Conservation (phyloP, 2,797 vertebrate genomes). For the Loris lydekkerianus region DNA sequence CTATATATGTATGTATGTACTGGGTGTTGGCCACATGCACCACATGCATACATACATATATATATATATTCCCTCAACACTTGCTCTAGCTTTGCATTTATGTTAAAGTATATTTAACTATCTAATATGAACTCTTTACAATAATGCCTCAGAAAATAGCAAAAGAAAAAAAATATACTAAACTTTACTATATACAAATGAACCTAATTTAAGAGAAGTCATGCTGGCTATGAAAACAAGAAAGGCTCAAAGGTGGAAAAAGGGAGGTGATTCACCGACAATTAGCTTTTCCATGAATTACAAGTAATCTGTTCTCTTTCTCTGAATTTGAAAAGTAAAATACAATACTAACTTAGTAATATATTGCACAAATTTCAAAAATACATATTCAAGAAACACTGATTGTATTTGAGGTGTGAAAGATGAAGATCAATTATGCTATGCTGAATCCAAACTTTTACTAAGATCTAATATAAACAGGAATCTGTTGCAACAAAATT, state of each 20-base stretch:
- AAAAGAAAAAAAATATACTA: conserved; percentile 81
- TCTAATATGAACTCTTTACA: conserved; percentile 83
- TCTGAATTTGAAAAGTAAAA: conserved; percentile 74
- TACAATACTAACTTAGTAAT: conserved; percentile 67
- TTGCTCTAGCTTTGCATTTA: conserved; percentile 78
- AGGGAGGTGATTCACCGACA: conserved; percentile 45
- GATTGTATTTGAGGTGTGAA: conserved; percentile 69
- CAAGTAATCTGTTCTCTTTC: conserved; percentile 71
- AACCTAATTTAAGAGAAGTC: conserved; percentile 81
- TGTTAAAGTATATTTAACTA: conserved; percentile 77
- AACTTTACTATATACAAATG: conserved; percentile 86
- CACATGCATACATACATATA: not conserved
- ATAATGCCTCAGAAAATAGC: conserved; percentile 80
- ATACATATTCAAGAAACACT: conserved; percentile 72
- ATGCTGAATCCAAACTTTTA: conserved; percentile 63
- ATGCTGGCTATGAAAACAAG: conserved; percentile 55
- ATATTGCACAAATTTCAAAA: conserved; percentile 81
- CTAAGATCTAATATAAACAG: conserved; percentile 61
- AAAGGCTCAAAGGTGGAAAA: conserved; percentile 67
- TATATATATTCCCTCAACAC: conserved; percentile 82
- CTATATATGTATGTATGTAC: not conserved
- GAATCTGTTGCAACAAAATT: conserved; percentile 52
- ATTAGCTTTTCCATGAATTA: conserved; percentile 44
- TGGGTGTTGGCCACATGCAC: too few relatives aligned
- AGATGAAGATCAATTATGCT: conserved; percentile 61